These are phyloP conservation scores for Leptopilina myrica DNA, from an alignment of 2,888 invertebrate species.

Conservation along the genomic window DNA sequence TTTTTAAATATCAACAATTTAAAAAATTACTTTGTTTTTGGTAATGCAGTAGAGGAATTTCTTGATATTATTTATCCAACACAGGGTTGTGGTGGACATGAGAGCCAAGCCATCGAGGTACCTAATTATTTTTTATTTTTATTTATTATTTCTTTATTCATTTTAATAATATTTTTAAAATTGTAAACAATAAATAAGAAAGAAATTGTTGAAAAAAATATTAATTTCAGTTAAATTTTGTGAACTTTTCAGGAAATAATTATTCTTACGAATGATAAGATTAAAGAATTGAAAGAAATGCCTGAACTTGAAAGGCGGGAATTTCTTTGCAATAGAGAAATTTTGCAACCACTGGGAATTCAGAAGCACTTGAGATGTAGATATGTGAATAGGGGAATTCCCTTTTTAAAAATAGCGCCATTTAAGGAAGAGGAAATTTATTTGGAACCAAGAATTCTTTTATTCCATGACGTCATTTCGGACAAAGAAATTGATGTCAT, in stretches of 20 bases:
- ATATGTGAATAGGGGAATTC: background rate
- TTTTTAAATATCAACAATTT: background rate
- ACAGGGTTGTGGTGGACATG: too few relatives aligned
- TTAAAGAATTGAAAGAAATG: background rate
- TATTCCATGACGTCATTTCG: constrained; percentile 1
- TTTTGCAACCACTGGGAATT: background rate
- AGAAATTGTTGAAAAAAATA: too few relatives aligned
- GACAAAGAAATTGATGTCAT: background rate
- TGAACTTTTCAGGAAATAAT: background rate
- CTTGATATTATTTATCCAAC: too few relatives aligned
- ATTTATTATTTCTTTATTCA: too few relatives aligned
- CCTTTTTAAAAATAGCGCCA: constrained; percentile 16
- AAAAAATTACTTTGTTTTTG: background rate
- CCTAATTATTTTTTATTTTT: too few relatives aligned
- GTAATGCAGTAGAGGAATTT: background rate
- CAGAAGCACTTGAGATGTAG: background rate
- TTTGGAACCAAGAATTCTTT: constrained; percentile 13
- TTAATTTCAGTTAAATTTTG: too few relatives aligned
- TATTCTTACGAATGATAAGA: background rate
- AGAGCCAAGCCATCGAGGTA: too few relatives aligned
- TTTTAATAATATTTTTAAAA: too few relatives aligned
- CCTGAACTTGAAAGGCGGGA: background rate
- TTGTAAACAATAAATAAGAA: too few relatives aligned
- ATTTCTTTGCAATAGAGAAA: background rate
- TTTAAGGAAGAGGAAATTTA: constrained; percentile 14